Conservation (phyloP, 2,888 invertebrate genomes). For the Microchrysa polita region DNA sequence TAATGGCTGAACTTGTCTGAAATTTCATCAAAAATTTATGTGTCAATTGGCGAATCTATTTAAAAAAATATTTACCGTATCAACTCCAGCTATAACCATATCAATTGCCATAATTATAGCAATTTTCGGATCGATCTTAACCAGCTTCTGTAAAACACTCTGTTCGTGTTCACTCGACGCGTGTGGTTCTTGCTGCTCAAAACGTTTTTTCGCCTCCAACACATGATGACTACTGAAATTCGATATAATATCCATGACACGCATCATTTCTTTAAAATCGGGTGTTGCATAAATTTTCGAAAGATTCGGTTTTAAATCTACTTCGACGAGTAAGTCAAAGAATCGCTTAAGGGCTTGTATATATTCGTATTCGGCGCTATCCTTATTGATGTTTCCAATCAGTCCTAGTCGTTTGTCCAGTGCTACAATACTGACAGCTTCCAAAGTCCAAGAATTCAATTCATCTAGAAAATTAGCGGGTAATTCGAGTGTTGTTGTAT, state of each 20-base stretch:
- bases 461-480: conserved; percentile 65
- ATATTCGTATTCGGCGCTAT: conserved; percentile 4
- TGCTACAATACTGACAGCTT: conserved; percentile 65
- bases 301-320: conserved; percentile 59
- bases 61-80: conserved; percentile 72
- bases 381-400: conserved; percentile 47
- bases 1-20: conserved; percentile 64
- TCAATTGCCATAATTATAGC: conserved; percentile 76
- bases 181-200: conserved; percentile 55
- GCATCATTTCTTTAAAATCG: conserved; percentile 55
- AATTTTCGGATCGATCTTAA: conserved; percentile 70
- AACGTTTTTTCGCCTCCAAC: conserved; percentile 58
- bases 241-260: conserved; percentile 54
- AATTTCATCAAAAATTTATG: conserved; percentile 44
- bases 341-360: conserved; percentile 45
- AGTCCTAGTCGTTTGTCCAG: conserved; percentile 61
- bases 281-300: conserved; percentile 60
- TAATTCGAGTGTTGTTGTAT: conserved; percentile 59
- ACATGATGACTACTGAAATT: conserved; percentile 60
- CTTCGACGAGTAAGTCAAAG: conserved; percentile 47
- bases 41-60: too few relatives aligned
- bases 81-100: conserved; percentile 76
- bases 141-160: conserved; percentile 73
- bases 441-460: conserved; percentile 69
- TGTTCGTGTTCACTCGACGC: conserved; percentile 62